A percentile compares a stretch with the other conserved stretches of the same genome.
Conservation (phyloP, 1,140 invertebrate genomes). For the Berghia stephanieae region DNA sequence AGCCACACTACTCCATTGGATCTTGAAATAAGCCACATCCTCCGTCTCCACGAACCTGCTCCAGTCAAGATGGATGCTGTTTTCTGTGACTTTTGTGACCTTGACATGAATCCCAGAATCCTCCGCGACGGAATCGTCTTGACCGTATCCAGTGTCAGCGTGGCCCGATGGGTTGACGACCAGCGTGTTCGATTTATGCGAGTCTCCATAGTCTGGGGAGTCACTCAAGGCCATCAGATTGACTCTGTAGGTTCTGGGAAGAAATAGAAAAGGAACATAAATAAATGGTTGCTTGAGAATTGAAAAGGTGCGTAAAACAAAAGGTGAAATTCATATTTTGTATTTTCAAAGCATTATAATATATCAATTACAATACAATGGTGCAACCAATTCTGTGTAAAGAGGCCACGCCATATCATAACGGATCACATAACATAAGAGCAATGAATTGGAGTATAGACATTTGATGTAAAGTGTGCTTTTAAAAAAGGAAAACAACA, state of each 20-base stretch:
- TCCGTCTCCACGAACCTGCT: conserved; percentile 56
- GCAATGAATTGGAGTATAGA: too few species aligned
- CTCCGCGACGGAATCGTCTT: conserved; percentile 44
- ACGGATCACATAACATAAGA: too few species aligned
- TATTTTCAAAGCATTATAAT: too few species aligned
- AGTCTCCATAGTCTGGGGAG: conserved; percentile 55
- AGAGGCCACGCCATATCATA: too few species aligned
- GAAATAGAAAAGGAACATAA: too few species aligned
- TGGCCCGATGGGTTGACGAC: conserved; percentile 54
- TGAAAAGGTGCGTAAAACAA: too few species aligned
- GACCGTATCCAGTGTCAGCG: conserved; percentile 35
- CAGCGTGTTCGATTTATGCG: conserved; percentile 60
- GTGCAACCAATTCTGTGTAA: too few species aligned
- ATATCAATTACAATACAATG: too few species aligned
- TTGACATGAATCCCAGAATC: conserved; percentile 59
- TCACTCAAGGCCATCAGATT: conserved; percentile 62
- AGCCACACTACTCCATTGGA: conserved; percentile 65
- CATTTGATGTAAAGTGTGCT: too few species aligned
- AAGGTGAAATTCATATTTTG: too few species aligned
- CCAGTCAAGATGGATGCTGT: conserved; percentile 64
- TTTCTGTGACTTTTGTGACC: conserved; percentile 58
- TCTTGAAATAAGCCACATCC: conserved; percentile 58
- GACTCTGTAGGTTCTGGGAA: conserved; percentile 62
- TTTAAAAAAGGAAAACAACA: too few species aligned
- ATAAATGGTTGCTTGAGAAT: too few species aligned